Base-by-base conservation (phyloP, 2,797 vertebrate species). In the Liparis tanakae region DNA sequence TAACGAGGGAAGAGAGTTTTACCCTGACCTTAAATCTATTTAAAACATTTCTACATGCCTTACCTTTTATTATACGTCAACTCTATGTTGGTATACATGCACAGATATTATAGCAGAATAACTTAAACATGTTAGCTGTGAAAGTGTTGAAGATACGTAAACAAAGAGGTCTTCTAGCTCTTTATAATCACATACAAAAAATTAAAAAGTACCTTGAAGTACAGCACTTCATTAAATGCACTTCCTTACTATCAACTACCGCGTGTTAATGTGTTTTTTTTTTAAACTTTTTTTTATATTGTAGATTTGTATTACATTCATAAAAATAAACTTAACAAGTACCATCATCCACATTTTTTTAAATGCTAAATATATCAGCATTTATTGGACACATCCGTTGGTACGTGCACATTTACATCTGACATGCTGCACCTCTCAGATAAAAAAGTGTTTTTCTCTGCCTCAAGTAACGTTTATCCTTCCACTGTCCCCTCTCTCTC, bases 401-500 rank as follows among this genome's bases (percentile, higher is more conserved):
- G 46, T 33, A 22, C 13, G 10, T 53, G 17, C 48, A 57, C 33
- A 7, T 61, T 25, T 61, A 70, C 41, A 71, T 61, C 37, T 1
- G 37, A 67, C 14, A 50, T 37, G 43, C 46, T 36, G 43, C 15
- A 34, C 60, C 54, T 50, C 55, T n/a, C 34, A 41, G n/a, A 43
- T 57, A 25, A 62, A 78, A 65, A n/a, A n/a, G n/a, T n/a, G n/a
- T n/a, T 59, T n/a, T 44, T 67, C 58, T 53, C 36, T 15, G 18
- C 54, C 20, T 80, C 10, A 55, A 63, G 55, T 82, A 69, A 85
- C 51, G 3, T 74, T 71, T 71, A 55, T 73, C 67, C 44, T 65
- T 65, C 57, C 15, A 1, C n/a, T 30, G 25, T 63, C 50, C 62
- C 50, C 62, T 66, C 20, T 9, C 44, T 46, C 60, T 48, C 43